Evolutionary conservation across 2,113 vertebrate genomes (phyloP).

Genomic region (Colius striatus): DNA sequence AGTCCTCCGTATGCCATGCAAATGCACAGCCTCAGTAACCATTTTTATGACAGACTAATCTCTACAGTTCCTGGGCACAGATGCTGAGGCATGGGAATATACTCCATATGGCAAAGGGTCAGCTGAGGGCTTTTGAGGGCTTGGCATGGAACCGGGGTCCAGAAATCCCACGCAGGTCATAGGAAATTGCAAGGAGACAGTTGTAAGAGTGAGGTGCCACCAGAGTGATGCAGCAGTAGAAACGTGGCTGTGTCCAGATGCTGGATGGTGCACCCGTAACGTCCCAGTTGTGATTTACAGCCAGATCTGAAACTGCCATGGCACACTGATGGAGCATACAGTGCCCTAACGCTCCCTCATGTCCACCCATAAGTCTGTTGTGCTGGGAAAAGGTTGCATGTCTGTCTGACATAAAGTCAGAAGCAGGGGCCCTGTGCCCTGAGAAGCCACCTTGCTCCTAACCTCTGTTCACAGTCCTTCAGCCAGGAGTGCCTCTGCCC

Average conservation of each 20-base stretch:
- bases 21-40: not conserved
- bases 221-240: not conserved
- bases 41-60: not conserved
- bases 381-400: not conserved
- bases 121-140: not conserved
- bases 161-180: not conserved
- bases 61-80: not conserved
- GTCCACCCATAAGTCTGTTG: rapidly evolving
- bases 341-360: rapidly evolving
- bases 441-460: not conserved
- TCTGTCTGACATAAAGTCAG: not conserved
- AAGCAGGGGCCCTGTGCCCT: rapidly evolving
- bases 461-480: not conserved
- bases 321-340: not conserved
- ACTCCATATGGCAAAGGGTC: not conserved
- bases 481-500: not conserved
- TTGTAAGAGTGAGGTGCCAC: not conserved
- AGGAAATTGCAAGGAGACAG: not conserved
- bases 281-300: not conserved
- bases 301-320: not conserved
- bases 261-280: not conserved
- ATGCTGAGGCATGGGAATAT: not conserved
- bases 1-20: rapidly evolving
- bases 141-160: not conserved
- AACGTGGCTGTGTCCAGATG: not conserved